Conservation (phyloP, 2,888 invertebrate species). For the Scaptomyza reducta region DNA sequence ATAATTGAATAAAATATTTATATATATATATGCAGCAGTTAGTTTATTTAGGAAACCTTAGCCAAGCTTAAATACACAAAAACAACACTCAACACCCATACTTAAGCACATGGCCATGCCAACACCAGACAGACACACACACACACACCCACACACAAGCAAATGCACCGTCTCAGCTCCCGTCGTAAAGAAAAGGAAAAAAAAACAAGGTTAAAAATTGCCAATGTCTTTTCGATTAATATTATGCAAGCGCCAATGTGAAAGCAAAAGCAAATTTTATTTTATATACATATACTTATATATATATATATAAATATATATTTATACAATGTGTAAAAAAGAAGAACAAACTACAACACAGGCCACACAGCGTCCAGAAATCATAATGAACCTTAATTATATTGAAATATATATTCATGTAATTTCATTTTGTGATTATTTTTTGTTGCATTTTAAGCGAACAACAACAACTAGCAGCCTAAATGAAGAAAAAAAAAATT, state of each 20-base stretch:
- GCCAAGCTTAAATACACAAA: constrained; percentile 58
- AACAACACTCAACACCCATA: constrained; percentile 6
- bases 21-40: constrained; percentile 32
- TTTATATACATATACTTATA: constrained; percentile 70
- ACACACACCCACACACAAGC: constrained; percentile 35
- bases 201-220: constrained; percentile 31
- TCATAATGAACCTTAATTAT: constrained; percentile 7
- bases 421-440: background rate
- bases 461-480: constrained; percentile 19
- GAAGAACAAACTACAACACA: constrained; percentile 27
- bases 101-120: constrained; percentile 29
- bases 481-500: constrained; percentile 10
- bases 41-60: constrained; percentile 54
- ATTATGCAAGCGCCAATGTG: constrained; percentile 75
- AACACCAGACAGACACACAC: background rate
- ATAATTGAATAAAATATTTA: constrained; percentile 30
- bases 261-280: constrained; percentile 70
- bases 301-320: constrained; percentile 45
- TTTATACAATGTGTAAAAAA: constrained; percentile 43
- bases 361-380: constrained; percentile 51
- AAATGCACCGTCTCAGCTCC: constrained; percentile 72
- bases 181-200: constrained; percentile 53
- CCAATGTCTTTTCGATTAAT: constrained; percentile 70
- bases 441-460: constrained; percentile 23
- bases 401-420: background rate